Base-by-base conservation (phyloP, 2,888 invertebrate genomes). In the Aquatica leii region DNA sequence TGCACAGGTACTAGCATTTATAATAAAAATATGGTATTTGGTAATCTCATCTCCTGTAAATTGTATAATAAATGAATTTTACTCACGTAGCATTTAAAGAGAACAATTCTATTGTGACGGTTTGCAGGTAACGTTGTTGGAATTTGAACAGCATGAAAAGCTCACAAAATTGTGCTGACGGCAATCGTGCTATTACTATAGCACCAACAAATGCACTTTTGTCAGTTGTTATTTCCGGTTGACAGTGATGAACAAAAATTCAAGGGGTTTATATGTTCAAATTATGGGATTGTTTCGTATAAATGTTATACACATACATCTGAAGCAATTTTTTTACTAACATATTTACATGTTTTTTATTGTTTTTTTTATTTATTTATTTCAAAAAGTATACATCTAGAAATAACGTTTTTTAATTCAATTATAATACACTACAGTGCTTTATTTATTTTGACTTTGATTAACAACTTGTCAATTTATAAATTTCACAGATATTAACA, bases 21-120 rank as follows among this genome's bases (percentile, higher is more conserved):
- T 24, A 24, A 24, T 31, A 50, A 41, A 37, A 56, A 43, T 53
- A 53, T 34, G 46, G 48, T 37, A 53, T 50, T 62, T 57, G 56
- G 62, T 58, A 48, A 58, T 50, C 43, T 24, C 55, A 50, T 62
- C 57, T 62, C 40, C 35, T 50, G 34, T 31, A 41, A 54, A 40
- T 41, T 55, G 48, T 57, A 46, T 59, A 43, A 51, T 55, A 59
- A 63, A 63, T 63, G 50, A 59, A 59, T 63, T 63, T 63, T 59
- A 31, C 59, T 63, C 63, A 55, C 56, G 63, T 55, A 55, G 35
- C 50, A 51, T 50, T 63, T 59, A 63, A 59, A 63, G 59, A 59
- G 55, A 58, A 59, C 58, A 58, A 59, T 63, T 59, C 48, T 58
- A 49, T 63, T 62, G 62, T 62, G 62, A 51, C 57, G 46, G 52